A percentile compares a stretch with the other conserved stretches of the same genome.
phyloP scores from a whole-genome alignment of 2,113 vertebrate species.

The Anser brachyrhynchus region DNA sequence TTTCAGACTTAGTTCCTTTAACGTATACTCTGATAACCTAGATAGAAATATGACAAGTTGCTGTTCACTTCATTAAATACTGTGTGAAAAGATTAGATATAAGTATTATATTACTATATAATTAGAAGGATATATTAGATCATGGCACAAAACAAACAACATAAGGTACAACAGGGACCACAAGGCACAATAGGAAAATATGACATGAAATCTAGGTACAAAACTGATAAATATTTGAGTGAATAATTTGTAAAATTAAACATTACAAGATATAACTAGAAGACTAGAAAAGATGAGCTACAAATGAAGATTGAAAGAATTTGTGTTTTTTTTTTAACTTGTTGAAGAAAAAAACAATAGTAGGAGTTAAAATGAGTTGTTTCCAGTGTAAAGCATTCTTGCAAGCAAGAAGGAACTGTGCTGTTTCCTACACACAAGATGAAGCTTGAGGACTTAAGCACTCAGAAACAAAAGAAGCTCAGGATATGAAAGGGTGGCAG shows the following conservation, averaged over 20 bases:
- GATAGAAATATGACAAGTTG: background rate
- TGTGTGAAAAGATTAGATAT: background rate
- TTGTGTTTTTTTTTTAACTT: background rate
- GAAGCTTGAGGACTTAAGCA: background rate
- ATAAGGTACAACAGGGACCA: background rate
- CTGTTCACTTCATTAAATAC: background rate
- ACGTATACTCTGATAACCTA: background rate
- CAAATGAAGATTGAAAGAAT: background rate
- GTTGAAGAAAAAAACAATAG: no score
- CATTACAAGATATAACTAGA: background rate
- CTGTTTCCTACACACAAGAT: background rate
- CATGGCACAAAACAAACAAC: background rate
- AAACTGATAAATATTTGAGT: background rate
- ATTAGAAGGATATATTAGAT: background rate
- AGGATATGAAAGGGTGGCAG: background rate
- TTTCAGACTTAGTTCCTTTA: background rate
- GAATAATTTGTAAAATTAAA: background rate
- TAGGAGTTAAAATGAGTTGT: background rate
- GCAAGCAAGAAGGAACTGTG: background rate
- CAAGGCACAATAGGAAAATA: background rate
- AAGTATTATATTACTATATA: background rate
- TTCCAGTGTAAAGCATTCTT: background rate
- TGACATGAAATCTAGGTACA: accelerated
- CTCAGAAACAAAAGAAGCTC: background rate
- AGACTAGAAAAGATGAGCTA: background rate